A percentile compares a stretch with the other conserved stretches of the same genome.
Conservation (phyloP, 2,888 invertebrate species). For the Mesorhabditis spiculigera region DNA sequence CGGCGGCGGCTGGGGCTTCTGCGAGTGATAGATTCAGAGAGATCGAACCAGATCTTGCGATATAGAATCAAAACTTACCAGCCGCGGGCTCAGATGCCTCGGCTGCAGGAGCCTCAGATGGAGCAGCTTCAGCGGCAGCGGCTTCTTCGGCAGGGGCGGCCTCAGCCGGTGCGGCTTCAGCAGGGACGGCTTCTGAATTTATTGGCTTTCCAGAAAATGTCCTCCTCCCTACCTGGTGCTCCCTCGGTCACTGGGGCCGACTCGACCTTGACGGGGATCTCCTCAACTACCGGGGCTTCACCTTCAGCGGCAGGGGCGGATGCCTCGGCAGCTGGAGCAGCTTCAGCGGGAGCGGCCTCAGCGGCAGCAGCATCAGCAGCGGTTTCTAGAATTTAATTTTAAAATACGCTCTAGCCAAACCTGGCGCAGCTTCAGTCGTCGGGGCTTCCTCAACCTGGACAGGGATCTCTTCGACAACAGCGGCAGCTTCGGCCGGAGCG, state of each 20-base stretch:
- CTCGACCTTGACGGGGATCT: not conserved
- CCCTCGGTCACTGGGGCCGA: constrained; percentile 2
- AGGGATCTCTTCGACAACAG: too few relatives aligned
- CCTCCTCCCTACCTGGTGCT: not conserved
- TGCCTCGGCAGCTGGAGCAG: constrained; percentile 1
- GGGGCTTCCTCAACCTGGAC: not conserved
- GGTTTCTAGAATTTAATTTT: not conserved
- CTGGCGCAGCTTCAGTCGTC: not conserved
- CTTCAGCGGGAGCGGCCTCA: not conserved
- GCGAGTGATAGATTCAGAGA: too few relatives aligned
- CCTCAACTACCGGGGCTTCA: not conserved
- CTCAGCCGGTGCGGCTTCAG: constrained; percentile 6
- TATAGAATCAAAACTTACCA: not conserved
- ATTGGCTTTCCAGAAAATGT: too few relatives aligned
- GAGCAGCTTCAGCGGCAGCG: constrained; percentile 5
- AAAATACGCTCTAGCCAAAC: too few relatives aligned
- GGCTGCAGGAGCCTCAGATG: not conserved
- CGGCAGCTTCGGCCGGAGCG: too few relatives aligned
- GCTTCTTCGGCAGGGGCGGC: not conserved
- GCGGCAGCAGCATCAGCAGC: not conserved
- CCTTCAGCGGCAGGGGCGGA: not conserved
- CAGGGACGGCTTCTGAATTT: constrained; percentile 1
- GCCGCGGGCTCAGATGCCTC: not conserved
- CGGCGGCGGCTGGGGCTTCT: too few relatives aligned
- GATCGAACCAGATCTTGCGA: too few relatives aligned